phyloP scores from a whole-genome alignment of 2,888 invertebrate species.

The Hydroisotoma schaefferi region DNA sequence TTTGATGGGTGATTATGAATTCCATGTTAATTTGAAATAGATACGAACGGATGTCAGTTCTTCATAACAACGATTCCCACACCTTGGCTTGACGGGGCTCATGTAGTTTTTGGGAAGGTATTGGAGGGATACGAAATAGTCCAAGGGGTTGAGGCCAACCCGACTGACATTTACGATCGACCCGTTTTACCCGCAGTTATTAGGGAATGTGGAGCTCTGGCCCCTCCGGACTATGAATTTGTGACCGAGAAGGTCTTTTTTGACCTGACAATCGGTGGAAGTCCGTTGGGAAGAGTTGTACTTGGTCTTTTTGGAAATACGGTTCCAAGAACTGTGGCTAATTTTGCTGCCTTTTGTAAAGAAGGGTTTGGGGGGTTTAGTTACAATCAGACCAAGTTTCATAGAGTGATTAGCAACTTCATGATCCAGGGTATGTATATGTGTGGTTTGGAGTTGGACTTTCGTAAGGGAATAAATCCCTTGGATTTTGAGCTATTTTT shows the following conservation, averaged over 20 bases:
- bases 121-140: slow-evolving; percentile 76
- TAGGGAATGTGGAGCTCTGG: slow-evolving; percentile 64
- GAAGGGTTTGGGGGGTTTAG: slow-evolving; percentile 74
- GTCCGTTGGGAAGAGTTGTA: slow-evolving; percentile 63
- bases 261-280: slow-evolving; percentile 74
- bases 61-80: slow-evolving; percentile 81
- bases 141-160: slow-evolving; percentile 70
- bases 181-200: slow-evolving; percentile 68
- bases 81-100: slow-evolving; percentile 82
- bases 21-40: background rate
- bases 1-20: too few relatives aligned
- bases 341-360: slow-evolving; percentile 74
- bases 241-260: slow-evolving; percentile 87
- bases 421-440: slow-evolving; percentile 81
- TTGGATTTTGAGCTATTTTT: too few relatives aligned
- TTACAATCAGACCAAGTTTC: slow-evolving; percentile 83
- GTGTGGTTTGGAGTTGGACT: too few relatives aligned
- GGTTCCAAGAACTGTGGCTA: slow-evolving; percentile 81
- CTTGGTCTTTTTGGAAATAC: slow-evolving; percentile 91
- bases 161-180: slow-evolving; percentile 66
- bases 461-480: too few relatives aligned
- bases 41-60: slow-evolving; percentile 67
- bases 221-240: slow-evolving; percentile 39
- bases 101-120: slow-evolving; percentile 84
- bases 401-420: slow-evolving; percentile 82